Conservation (phyloP, 1,140 invertebrate species). For the Drosophila eugracilis region DNA sequence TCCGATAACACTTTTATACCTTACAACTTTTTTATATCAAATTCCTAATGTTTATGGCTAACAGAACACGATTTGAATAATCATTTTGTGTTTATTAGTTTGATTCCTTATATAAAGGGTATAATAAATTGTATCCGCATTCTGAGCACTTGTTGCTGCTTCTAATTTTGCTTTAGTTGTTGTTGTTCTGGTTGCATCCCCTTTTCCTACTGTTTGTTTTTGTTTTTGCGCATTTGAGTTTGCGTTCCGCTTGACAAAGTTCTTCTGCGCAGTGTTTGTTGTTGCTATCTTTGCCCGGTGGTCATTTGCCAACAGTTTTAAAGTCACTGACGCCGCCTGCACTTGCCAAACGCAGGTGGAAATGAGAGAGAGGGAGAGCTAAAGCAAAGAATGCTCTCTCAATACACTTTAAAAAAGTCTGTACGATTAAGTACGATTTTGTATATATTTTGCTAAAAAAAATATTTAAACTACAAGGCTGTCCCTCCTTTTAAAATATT, state of each 20-base stretch:
- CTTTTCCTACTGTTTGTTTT: slow-evolving; percentile 32
- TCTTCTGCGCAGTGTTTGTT: slow-evolving; percentile 35
- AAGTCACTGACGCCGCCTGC: slow-evolving; percentile 16
- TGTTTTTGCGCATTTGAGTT: slow-evolving; percentile 58
- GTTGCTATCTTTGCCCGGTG: slow-evolving; percentile 17
- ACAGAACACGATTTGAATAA: too few relatives aligned
- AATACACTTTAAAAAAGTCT: background rate
- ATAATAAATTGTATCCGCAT: background rate
- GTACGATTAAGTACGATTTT: too few relatives aligned
- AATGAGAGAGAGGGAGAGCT: background rate
- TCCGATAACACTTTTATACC: too few relatives aligned
- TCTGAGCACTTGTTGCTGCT: slow-evolving; percentile 23
- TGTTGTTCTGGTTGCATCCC: slow-evolving; percentile 26
- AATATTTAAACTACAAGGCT: too few relatives aligned
- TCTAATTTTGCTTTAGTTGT: slow-evolving; percentile 13
- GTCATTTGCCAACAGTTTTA: slow-evolving; percentile 39
- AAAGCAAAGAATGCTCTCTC: slow-evolving; percentile 2
- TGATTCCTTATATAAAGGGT: background rate
- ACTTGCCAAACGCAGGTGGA: slow-evolving; percentile 17
- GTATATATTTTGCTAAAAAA: too few relatives aligned
- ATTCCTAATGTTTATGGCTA: too few relatives aligned
- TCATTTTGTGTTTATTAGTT: background rate
- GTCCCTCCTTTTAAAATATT: too few relatives aligned
- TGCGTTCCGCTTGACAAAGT: slow-evolving; percentile 72
- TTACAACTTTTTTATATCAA: too few relatives aligned